These are phyloP conservation scores for Prorops nasuta DNA, from an alignment of 1,140 invertebrate species.

Conservation along the genomic window DNA sequence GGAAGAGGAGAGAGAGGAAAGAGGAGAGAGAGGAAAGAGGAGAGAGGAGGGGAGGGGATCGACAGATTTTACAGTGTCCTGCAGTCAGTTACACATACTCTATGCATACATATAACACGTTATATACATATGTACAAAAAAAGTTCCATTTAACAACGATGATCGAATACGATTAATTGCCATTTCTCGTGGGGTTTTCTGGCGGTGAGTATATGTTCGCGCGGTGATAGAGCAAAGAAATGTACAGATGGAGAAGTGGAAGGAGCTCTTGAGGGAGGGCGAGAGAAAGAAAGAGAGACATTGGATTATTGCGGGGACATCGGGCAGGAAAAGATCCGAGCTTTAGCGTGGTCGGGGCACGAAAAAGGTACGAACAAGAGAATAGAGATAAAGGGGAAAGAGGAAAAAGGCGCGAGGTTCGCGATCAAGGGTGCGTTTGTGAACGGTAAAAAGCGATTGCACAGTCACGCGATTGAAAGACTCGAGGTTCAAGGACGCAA, in stretches of 20 bases:
- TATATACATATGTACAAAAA: conserved; percentile 46
- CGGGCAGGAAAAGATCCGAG: conserved; percentile 22
- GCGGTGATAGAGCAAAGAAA: neutral
- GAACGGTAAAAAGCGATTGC: conserved; percentile 31
- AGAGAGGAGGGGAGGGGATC: conserved; percentile 4
- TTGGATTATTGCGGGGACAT: neutral
- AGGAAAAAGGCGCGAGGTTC: conserved; percentile 12
- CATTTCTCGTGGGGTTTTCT: conserved; percentile 28
- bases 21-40: conserved; percentile 1
- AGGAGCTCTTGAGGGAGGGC: conserved; percentile 2
- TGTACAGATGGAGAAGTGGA: neutral
- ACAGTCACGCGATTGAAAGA: conserved; percentile 42
- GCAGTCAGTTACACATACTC: conserved; percentile 27
- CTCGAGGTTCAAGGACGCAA: conserved; percentile 37
- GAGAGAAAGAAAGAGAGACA: neutral
- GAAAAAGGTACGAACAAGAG: conserved; percentile 15
- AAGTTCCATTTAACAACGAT: conserved; percentile 42
- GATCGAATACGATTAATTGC: conserved; percentile 40
- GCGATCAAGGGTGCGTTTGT: conserved; percentile 8
- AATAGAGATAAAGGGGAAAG: conserved; percentile 5
- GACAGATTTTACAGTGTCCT: conserved; percentile 30
- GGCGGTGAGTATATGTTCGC: conserved; percentile 14
- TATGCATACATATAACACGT: conserved; percentile 30
- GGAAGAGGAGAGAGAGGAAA: conserved; percentile 2
- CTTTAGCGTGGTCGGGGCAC: conserved; percentile 48